phyloP scores from a whole-genome alignment of 2,113 vertebrate species.

The Halcyon senegalensis region DNA sequence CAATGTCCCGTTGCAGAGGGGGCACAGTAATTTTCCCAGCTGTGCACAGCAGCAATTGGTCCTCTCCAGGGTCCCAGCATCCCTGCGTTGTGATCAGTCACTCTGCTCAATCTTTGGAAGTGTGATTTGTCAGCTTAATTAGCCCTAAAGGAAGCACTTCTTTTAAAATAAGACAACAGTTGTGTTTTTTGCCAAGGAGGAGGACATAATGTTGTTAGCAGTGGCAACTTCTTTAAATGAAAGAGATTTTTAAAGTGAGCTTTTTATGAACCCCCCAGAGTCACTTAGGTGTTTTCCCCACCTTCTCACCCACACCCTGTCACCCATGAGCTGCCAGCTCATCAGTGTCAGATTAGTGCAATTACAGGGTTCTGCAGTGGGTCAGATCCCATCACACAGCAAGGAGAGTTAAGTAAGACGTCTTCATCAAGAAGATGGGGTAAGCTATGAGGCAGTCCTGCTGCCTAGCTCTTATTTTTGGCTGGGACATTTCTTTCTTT shows the following conservation, averaged over 20 bases:
- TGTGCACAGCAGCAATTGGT: background rate
- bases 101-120: slow-evolving; percentile 32
- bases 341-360: background rate
- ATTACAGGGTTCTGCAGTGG: background rate
- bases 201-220: slow-evolving; percentile 51
- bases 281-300: background rate
- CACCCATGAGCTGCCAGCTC: background rate
- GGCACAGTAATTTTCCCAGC: slow-evolving; percentile 33
- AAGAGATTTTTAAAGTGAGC: slow-evolving; percentile 17
- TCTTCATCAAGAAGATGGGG: background rate
- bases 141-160: slow-evolving; percentile 71
- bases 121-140: slow-evolving; percentile 73
- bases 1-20: background rate
- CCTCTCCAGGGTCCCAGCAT: slow-evolving; percentile 6
- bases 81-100: background rate
- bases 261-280: background rate
- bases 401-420: too few species aligned
- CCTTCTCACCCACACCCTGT: background rate
- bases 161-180: slow-evolving; percentile 65
- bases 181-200: slow-evolving; percentile 53
- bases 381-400: background rate
- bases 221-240: slow-evolving; percentile 54
- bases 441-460: background rate
- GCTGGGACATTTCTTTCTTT: rapidly evolving
- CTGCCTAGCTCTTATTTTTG: rapidly evolving